Evolutionary conservation across 2,888 invertebrate genomes (phyloP).

Genomic region (Drosophila infuscata): DNA sequence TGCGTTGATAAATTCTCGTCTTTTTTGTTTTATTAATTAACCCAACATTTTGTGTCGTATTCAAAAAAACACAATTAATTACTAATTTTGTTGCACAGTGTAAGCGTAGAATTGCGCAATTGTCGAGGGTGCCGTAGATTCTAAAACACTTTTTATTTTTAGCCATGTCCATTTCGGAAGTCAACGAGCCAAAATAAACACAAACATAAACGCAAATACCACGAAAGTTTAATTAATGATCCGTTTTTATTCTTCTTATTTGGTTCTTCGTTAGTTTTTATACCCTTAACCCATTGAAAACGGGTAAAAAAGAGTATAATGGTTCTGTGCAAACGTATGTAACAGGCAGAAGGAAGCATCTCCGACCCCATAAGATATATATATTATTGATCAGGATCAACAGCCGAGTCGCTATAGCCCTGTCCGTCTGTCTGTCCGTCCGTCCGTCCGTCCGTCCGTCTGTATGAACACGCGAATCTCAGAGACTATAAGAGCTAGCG

Average conservation of each 20-base stretch:
- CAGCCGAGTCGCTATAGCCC: too few relatives aligned
- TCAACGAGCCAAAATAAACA: slow-evolving; percentile 47
- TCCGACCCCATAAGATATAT: too few relatives aligned
- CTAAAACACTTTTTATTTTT: slow-evolving; percentile 67
- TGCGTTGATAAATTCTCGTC: not conserved
- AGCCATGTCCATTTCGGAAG: slow-evolving; percentile 73
- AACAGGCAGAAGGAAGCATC: too few relatives aligned
- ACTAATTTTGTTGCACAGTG: slow-evolving; percentile 28
- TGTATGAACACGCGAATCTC: too few relatives aligned
- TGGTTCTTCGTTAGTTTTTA: slow-evolving; percentile 6
- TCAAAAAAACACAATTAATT: not conserved
- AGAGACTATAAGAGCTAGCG: too few relatives aligned
- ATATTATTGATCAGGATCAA: too few relatives aligned
- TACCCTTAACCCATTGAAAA: too few relatives aligned
- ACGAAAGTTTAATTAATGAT: slow-evolving; percentile 73
- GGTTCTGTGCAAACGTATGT: too few relatives aligned
- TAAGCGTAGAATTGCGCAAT: slow-evolving; percentile 33
- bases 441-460: too few relatives aligned
- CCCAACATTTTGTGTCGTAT: not conserved
- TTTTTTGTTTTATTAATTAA: not conserved
- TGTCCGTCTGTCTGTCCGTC: too few relatives aligned
- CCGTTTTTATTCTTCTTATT: slow-evolving; percentile 32
- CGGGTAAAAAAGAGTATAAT: too few relatives aligned
- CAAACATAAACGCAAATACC: slow-evolving; percentile 36
- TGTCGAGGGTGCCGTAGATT: slow-evolving; percentile 56